These are phyloP conservation scores for Monochamus alternatus DNA, from an alignment of 2,888 invertebrate species.

Conservation along the genomic window DNA sequence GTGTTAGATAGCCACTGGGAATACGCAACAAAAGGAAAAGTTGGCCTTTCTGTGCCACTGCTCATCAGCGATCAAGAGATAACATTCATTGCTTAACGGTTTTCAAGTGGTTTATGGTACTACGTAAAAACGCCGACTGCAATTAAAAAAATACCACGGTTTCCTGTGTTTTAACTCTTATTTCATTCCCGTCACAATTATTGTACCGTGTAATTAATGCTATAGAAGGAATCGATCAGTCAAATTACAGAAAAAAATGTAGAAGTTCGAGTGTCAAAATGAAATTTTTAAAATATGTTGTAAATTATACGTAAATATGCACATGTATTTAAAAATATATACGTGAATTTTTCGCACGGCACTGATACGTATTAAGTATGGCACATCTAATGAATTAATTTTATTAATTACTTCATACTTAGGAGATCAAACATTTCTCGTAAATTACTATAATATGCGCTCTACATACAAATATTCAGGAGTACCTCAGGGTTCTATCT, in stretches of 20 bases:
- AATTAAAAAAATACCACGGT: constrained; percentile 23
- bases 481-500: too few relatives aligned
- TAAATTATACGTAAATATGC: too few relatives aligned
- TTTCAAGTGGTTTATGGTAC: constrained; percentile 17
- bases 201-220: background rate
- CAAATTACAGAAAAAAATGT: too few relatives aligned
- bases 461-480: too few relatives aligned
- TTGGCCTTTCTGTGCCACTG: constrained; percentile 54
- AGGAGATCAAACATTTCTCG: too few relatives aligned
- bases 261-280: background rate
- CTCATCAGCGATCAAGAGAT: constrained; percentile 53
- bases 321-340: too few relatives aligned
- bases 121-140: constrained; percentile 3
- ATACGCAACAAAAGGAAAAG: constrained; percentile 41
- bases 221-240: too few relatives aligned
- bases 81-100: constrained; percentile 49
- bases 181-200: background rate
- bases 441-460: too few relatives aligned
- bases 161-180: constrained; percentile 1
- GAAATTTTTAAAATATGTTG: background rate
- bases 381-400: too few relatives aligned
- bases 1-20: constrained; percentile 23
- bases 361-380: too few relatives aligned
- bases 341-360: too few relatives aligned
- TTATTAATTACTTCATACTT: too few relatives aligned